phyloP scores from a whole-genome alignment of 1,140 invertebrate species.

The Apis laboriosa region DNA sequence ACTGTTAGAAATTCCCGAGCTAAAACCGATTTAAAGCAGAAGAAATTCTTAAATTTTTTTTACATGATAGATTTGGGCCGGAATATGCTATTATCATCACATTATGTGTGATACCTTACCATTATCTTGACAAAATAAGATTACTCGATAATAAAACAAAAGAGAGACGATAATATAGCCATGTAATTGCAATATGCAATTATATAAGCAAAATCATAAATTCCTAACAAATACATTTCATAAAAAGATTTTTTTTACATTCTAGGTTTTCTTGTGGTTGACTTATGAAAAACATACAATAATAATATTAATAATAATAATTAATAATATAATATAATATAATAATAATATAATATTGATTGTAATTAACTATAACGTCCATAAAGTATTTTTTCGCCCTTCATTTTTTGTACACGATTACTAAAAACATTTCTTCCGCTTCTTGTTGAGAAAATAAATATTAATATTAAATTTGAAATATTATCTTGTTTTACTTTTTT shows the following conservation, averaged over 20 bases:
- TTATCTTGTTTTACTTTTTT: conserved; percentile 68
- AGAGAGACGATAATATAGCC: conserved; percentile 73
- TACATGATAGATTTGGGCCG: conserved; percentile 56
- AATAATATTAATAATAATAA: conserved; percentile 63
- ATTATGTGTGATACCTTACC: conserved; percentile 35
- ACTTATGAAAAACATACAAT: conserved; percentile 68
- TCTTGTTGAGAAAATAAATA: conserved; percentile 79
- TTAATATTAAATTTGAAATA: conserved; percentile 79
- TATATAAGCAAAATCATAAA: conserved; percentile 66
- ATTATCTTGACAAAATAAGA: conserved; percentile 49
- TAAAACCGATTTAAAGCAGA: conserved; percentile 63
- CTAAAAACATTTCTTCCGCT: conserved; percentile 75
- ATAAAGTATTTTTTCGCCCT: conserved; percentile 73
- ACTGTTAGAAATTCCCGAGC: conserved; percentile 39
- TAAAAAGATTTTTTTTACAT: conserved; percentile 72
- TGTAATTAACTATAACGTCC: conserved; percentile 76
- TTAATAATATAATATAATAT: conserved; percentile 58
- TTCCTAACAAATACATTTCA: conserved; percentile 73
- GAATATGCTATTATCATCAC: conserved; percentile 27
- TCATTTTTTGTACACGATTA: conserved; percentile 75
- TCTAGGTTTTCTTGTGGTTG: conserved; percentile 63
- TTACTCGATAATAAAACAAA: conserved; percentile 69
- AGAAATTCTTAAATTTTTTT: conserved; percentile 53
- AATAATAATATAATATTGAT: conserved; percentile 72
- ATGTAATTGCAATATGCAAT: conserved; percentile 72